These are phyloP conservation scores for Todiramphus saurophagus DNA, from an alignment of 2,113 vertebrate genomes.

Conservation along the genomic window DNA sequence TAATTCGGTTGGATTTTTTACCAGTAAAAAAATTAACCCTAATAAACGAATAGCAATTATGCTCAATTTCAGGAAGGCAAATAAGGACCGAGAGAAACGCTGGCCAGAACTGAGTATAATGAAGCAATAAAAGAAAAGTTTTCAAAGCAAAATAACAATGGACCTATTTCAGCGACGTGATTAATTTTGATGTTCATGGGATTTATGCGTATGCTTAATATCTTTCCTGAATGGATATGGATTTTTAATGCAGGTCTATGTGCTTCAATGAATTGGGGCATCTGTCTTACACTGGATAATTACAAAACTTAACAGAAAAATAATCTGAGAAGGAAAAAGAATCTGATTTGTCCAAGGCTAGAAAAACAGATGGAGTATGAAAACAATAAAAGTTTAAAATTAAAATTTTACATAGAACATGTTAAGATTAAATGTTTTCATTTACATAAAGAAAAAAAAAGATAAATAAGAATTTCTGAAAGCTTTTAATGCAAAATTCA, in stretches of 20 bases:
- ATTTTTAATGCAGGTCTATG: not conserved
- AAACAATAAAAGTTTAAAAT: not conserved
- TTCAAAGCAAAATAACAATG: not conserved
- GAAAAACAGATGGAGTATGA: not conserved
- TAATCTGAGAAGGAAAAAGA: not conserved
- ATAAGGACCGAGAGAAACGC: not conserved
- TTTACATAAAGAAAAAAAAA: not conserved
- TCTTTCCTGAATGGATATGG: not conserved
- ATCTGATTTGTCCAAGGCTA: not conserved
- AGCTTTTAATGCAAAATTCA: not conserved
- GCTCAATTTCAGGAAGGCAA: not conserved
- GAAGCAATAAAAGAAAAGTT: slow-evolving; percentile 7
- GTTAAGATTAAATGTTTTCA: not conserved
- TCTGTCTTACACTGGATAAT: not conserved
- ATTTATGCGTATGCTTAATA: not conserved
- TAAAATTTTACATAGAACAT: not conserved
- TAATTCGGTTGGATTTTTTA: not conserved
- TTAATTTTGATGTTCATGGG: not conserved
- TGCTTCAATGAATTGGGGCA: not conserved
- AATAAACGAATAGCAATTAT: not conserved
- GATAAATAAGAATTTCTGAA: not conserved
- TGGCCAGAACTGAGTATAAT: not conserved
- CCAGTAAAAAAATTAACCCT: slow-evolving; percentile 4
- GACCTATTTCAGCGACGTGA: not conserved
- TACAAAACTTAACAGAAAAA: not conserved